Evolutionary conservation across 2,888 invertebrate species (phyloP), one percentile per base, ranked within the genome.

Genomic region (Itoplectis maculator): DNA sequence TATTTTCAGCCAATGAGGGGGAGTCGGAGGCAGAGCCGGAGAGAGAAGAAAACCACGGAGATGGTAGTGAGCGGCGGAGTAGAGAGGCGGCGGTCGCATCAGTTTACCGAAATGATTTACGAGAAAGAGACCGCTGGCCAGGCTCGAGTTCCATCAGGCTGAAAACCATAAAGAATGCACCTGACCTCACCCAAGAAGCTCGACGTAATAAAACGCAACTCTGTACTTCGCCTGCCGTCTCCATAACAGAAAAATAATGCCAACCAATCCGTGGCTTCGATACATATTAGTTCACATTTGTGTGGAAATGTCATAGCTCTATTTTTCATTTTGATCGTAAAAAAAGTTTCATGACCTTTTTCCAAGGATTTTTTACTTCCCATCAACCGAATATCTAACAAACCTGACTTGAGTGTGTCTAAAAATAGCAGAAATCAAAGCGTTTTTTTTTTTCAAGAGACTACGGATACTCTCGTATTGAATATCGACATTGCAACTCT

Each of bases 71-170:
- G 47, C 18, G 18, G 47, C 29, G n/a, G n/a, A n/a, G n/a, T n/a
- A 51, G 51, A 40, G 18, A 18, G 37, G 49, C 35, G 51, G 61
- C 56, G 65, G 37, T n/a, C 74, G 51, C 63, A 79, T 74, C 80
- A 66, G 72, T 76, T 76, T 72, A 66, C 76, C 18, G 8, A 65
- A 75, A 75, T 80, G 80, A 80, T 80, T 76, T 81, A 76, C 76
- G 81, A 66, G 13, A 13, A 42, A 42, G 40, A 76, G 29, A 35
- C 81, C 70, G 56, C 70, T 49, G 65, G 47, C 73, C 35, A 49
- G 56, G 63, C 66, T 66, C 56, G 40, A 54, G 65, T 66, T 66
- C 66, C 66, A 61, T 45, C 51, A 72, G 29, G 72, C 66, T 51
- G 37, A 68, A 73, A 77, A 77, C 45, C 61, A 35, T 81, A 63